Evolutionary conservation across 2,797 vertebrate genomes (phyloP).

Genomic region (Enteromius radiatus): DNA sequence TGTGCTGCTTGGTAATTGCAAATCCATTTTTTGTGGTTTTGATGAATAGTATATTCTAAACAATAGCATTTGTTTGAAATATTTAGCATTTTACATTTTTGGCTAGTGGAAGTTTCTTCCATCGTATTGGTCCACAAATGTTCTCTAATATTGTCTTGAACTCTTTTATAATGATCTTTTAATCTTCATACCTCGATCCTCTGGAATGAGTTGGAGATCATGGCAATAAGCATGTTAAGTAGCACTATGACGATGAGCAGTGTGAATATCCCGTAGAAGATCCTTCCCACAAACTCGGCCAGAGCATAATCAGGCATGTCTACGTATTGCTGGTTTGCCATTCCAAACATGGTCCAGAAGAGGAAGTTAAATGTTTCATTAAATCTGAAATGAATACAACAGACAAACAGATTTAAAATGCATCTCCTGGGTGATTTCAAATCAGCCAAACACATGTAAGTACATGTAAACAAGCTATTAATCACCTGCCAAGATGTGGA

Average conservation of each 20-base stretch:
- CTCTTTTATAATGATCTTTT: neutral
- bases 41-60: neutral
- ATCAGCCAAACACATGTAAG: neutral
- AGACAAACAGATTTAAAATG: neutral
- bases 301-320: constrained; percentile 84
- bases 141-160: neutral
- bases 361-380: constrained; percentile 91
- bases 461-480: neutral
- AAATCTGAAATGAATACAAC: constrained; percentile 73
- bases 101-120: neutral
- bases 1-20: neutral
- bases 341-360: constrained; percentile 94
- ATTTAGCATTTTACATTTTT: neutral
- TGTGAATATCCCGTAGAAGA: constrained; percentile 89
- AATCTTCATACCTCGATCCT: constrained; percentile 84
- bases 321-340: constrained; percentile 85
- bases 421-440: neutral
- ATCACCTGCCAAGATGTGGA: constrained; percentile 83
- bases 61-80: too few species aligned
- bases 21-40: neutral
- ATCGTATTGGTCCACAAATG: neutral
- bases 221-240: constrained; percentile 93
- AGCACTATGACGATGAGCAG: constrained; percentile 90
- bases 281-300: constrained; percentile 84
- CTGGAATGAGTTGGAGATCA: constrained; percentile 95